Base-by-base conservation (phyloP, 2,888 invertebrate species). In the Pseudococcus longispinus region DNA sequence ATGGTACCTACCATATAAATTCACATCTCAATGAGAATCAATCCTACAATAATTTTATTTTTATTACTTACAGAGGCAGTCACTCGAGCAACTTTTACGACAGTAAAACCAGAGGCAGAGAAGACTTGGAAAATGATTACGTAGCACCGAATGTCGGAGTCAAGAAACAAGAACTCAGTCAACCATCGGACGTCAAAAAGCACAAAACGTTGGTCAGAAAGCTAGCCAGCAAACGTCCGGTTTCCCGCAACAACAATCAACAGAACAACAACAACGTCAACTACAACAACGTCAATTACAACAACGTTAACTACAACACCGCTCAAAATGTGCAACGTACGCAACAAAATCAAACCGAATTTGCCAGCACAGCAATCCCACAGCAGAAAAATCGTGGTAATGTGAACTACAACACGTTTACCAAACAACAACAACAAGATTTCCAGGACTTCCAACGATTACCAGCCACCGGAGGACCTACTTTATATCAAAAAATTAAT, bases 71-170 rank as follows among this genome's bases (percentile, higher is more conserved):
- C 86, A 86, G 90, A 55, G 90, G 90, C 77, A 94, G 95, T 32
- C 94, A 94, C 90, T 95, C 94, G 88, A 94, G 95, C 0, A 94
- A 95, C 91, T 95, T 95, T 91, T 95, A 94, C 91, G 94, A 94
- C 89, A 93, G 93, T 89, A 91, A 92, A 83, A 93, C 93, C 90
- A 92, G 92, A 65, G 93, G 93, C 9, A 92, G 93, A 89, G 92
- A 93, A 87, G 91, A 91, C 87, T 91, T 90, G 44, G 92, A 93
- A 87, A 91, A 91, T 88, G 91, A 91, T 44, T 90, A 89, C 87
- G 90, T 89, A 88, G 88, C 89, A 11, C 86, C 86, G 11, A 80
- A 86, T 23, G 23, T 26, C 23, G 86, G 55, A 32, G 87, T 11
- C 29, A 87, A 86, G 11, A 88, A 88, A 87, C 89, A 87, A 80